phyloP scores from a whole-genome alignment of 2,797 vertebrate genomes.

The Microhierax caerulescens region DNA sequence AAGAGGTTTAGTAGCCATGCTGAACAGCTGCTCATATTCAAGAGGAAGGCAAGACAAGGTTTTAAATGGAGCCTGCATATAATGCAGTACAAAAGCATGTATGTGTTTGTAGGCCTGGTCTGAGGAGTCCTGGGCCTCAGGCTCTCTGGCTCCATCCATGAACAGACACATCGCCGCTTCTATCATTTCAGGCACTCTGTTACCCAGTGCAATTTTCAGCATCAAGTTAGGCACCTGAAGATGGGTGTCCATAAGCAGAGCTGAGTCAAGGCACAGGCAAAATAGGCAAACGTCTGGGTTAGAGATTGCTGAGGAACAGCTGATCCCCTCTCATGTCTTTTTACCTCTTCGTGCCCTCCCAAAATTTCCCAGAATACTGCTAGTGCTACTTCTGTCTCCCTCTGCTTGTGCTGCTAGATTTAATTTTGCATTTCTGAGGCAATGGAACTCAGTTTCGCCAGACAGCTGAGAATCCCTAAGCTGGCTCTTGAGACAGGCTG shows the following conservation, averaged over 20 bases:
- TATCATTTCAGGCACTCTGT: not conserved
- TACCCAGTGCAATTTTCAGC: not conserved
- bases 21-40: not conserved
- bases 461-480: not conserved
- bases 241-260: not conserved
- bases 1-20: not conserved
- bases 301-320: not conserved
- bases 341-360: fast-evolving
- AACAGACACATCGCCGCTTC: not conserved
- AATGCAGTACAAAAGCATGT: not conserved
- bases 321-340: not conserved
- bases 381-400: not conserved
- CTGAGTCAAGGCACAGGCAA: not conserved
- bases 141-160: not conserved
- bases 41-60: not conserved
- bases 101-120: not conserved
- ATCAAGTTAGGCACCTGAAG: not conserved
- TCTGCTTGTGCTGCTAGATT: not conserved
- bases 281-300: not conserved
- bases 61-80: not conserved
- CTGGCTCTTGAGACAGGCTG: not conserved
- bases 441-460: not conserved
- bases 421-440: not conserved
- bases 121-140: not conserved
- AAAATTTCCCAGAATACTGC: not conserved